These are phyloP conservation scores for Rhinichthys osculus DNA, from an alignment of 2,797 vertebrate genomes.

Conservation along the genomic window DNA sequence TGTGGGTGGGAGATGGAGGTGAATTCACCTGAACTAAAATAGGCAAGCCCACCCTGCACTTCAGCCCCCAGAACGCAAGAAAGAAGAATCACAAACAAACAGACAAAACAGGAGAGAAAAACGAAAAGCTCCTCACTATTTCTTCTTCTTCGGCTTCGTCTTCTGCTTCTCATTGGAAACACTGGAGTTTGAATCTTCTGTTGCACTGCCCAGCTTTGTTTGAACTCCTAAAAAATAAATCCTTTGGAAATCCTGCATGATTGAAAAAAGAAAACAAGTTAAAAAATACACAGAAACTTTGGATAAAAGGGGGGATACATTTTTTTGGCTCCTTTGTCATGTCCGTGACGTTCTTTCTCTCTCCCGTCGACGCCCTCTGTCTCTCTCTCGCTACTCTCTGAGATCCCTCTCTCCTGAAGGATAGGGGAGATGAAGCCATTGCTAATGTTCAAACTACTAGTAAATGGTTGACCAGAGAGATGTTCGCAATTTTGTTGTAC, in stretches of 20 bases:
- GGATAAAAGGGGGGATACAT: conserved; percentile 66
- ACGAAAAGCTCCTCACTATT: conserved; percentile 78
- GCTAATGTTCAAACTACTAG: conserved; percentile 9
- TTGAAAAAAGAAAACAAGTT: conserved; percentile 71
- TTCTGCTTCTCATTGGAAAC: conserved; percentile 74
- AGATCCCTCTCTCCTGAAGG: conserved; percentile 62
- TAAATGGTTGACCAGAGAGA: neutral
- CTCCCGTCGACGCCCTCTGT: conserved; percentile 22
- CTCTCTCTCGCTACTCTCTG: conserved; percentile 52
- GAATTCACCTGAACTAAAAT: conserved; percentile 61
- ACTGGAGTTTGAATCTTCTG: conserved; percentile 84
- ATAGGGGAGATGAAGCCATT: conserved; percentile 47
- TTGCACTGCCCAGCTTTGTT: conserved; percentile 79
- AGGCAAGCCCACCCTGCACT: conserved; percentile 56
- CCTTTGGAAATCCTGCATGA: conserved; percentile 83
- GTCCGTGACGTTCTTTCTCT: conserved; percentile 69
- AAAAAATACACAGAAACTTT: conserved; percentile 70
- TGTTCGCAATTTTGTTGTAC: conserved; percentile 3
- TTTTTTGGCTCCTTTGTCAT: conserved; percentile 73
- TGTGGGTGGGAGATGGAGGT: conserved; percentile 62
- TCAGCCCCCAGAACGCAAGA: conserved; percentile 62
- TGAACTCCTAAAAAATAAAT: conserved; percentile 70
- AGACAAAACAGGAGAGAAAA: conserved; percentile 63
- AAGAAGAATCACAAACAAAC: conserved; percentile 68
- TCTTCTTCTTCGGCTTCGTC: conserved; percentile 75